Percentiles rank a stretch among this genome's conserved stretches.
Evolutionary conservation across 2,888 invertebrate genomes (phyloP).

Genomic region (Orthosia cruda): DNA sequence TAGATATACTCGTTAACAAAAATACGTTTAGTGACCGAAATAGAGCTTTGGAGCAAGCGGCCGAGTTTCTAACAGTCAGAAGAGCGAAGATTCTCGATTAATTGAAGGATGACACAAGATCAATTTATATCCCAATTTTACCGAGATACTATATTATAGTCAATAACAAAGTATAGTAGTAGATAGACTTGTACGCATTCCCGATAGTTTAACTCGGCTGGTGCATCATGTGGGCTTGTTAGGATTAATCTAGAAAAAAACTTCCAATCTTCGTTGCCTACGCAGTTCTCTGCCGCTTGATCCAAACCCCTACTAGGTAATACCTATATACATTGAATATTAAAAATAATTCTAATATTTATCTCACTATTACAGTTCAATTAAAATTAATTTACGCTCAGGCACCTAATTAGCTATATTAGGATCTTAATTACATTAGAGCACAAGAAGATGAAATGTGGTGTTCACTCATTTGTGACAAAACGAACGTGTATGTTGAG

Average conservation of each 20-base stretch:
- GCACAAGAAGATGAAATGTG: slow-evolving; percentile 58
- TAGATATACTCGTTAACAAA: slow-evolving; percentile 75
- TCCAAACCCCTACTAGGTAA: slow-evolving; percentile 35
- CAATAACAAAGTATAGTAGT: slow-evolving; percentile 16
- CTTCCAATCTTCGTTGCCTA: slow-evolving; percentile 37
- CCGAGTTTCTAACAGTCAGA: neutral
- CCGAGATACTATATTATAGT: neutral
- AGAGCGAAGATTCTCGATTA: slow-evolving; percentile 4
- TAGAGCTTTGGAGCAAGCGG: slow-evolving; percentile 64
- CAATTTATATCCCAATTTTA: slow-evolving; percentile 13
- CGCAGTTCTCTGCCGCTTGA: slow-evolving; percentile 35
- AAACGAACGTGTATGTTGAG: slow-evolving; percentile 41
- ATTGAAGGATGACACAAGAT: slow-evolving; percentile 10
- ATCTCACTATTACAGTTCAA: slow-evolving; percentile 78
- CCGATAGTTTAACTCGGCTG: slow-evolving; percentile 33
- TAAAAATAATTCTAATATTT: slow-evolving; percentile 78
- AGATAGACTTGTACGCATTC: slow-evolving; percentile 7
- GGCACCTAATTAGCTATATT: slow-evolving; percentile 78
- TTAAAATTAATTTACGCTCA: slow-evolving; percentile 76
- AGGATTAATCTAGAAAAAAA: slow-evolving; percentile 52
- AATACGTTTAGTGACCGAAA: slow-evolving; percentile 68
- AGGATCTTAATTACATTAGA: slow-evolving; percentile 68
- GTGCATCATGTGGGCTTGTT: slow-evolving; percentile 49
- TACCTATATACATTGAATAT: slow-evolving; percentile 60
- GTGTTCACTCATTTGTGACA: slow-evolving; percentile 64